Conservation (phyloP, 2,113 vertebrate genomes). For the Stictonetta naevosa region DNA sequence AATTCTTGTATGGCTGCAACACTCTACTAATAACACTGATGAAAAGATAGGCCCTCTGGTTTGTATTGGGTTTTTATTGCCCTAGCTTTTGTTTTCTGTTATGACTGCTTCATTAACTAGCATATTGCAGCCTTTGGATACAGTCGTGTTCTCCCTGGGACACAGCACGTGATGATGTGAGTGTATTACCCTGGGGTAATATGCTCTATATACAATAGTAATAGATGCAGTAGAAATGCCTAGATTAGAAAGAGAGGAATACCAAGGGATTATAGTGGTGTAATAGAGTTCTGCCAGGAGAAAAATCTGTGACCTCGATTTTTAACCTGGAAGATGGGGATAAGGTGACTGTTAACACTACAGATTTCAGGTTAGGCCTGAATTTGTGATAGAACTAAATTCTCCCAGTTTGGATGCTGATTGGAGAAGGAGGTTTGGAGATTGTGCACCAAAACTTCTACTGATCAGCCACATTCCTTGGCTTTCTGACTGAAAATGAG, state of each 20-base stretch:
- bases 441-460: fast-evolving
- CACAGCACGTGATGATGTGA: fast-evolving
- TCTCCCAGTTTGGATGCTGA: neutral
- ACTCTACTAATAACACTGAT: fast-evolving
- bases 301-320: slow-evolving; percentile 40
- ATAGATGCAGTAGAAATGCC: neutral
- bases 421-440: neutral
- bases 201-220: slow-evolving; percentile 43
- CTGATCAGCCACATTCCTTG: fast-evolving
- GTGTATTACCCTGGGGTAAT: neutral
- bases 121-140: neutral
- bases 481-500: neutral
- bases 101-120: neutral
- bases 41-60: neutral
- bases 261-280: slow-evolving; percentile 38
- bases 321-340: slow-evolving; percentile 55
- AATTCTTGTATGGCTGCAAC: fast-evolving
- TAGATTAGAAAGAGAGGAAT: slow-evolving; percentile 61
- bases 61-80: neutral
- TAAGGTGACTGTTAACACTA: slow-evolving; percentile 54
- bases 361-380: neutral
- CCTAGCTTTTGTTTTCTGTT: neutral
- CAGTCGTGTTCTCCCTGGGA: neutral
- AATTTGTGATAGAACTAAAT: neutral
- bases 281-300: slow-evolving; percentile 63